These are phyloP conservation scores for Schizaphis graminum DNA, from an alignment of 2,888 invertebrate genomes.

Conservation along the genomic window DNA sequence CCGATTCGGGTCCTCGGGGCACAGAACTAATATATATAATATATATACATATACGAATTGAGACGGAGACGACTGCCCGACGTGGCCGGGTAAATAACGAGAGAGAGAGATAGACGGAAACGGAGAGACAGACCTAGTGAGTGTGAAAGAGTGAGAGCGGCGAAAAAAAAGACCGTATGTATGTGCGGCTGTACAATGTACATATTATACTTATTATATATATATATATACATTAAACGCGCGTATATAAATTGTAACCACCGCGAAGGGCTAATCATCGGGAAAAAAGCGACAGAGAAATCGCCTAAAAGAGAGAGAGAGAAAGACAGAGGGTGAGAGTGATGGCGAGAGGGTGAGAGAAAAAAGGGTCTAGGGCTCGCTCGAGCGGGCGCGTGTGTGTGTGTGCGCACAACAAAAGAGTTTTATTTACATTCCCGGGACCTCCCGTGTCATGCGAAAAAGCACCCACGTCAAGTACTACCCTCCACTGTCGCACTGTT, in stretches of 20 bases:
- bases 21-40: background rate
- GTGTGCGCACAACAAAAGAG: slow-evolving; percentile 55
- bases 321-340: background rate
- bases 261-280: slow-evolving; percentile 54
- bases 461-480: slow-evolving; percentile 65
- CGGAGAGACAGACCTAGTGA: background rate
- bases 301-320: background rate
- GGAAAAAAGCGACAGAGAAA: background rate
- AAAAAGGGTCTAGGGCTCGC: slow-evolving; percentile 46
- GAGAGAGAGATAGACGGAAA: background rate
- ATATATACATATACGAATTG: background rate
- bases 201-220: background rate
- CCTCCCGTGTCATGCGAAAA: slow-evolving; percentile 66
- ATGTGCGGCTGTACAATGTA: background rate
- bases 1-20: slow-evolving; percentile 65
- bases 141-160: background rate
- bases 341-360: background rate
- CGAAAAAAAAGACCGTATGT: background rate
- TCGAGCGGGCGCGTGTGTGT: background rate
- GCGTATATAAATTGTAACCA: slow-evolving; percentile 56
- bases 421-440: slow-evolving; percentile 66
- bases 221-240: background rate
- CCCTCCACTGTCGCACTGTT: slow-evolving; percentile 1
- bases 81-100: background rate
- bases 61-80: background rate